phyloP scores from a whole-genome alignment of 2,113 vertebrate species.

The Cranoglanis bouderius region DNA sequence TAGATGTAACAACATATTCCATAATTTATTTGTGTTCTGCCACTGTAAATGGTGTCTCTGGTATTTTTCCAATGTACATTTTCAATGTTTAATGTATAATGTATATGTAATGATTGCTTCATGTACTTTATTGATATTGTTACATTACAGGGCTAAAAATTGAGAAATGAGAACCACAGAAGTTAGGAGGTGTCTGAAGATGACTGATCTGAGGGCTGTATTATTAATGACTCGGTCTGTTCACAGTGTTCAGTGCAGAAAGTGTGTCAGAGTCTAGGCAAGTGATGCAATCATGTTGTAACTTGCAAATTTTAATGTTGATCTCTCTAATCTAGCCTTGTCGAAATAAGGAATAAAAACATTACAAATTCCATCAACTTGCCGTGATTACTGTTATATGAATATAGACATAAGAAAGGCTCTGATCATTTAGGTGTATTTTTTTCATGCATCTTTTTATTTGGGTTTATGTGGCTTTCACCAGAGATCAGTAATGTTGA shows the following conservation, averaged over 20 bases:
- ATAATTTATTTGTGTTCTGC: slow-evolving; percentile 4
- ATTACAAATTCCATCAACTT: slow-evolving; percentile 21
- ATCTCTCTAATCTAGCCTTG: slow-evolving; percentile 11
- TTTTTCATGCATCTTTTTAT: background rate
- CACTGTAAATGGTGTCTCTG: background rate
- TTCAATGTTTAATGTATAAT: background rate
- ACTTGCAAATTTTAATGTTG: slow-evolving; percentile 15
- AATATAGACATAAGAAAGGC: background rate
- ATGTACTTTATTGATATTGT: slow-evolving; percentile 18
- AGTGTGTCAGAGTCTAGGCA: slow-evolving; percentile 35
- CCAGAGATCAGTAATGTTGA: background rate
- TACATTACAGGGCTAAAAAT: background rate
- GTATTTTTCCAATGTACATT: background rate
- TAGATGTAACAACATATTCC: background rate
- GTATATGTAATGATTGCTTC: slow-evolving; percentile 9
- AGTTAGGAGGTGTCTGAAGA: background rate
- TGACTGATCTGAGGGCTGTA: slow-evolving; percentile 13
- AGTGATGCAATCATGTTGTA: slow-evolving; percentile 36
- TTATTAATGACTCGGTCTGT: slow-evolving; percentile 23
- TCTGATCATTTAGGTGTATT: background rate
- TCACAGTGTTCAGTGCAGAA: slow-evolving; percentile 16
- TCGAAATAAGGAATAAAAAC: slow-evolving; percentile 39
- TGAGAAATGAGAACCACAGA: background rate
- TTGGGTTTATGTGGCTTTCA: background rate
- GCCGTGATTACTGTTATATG: slow-evolving; percentile 1